Evolutionary conservation across 1,140 invertebrate genomes (phyloP).

Genomic region (Bombus impatiens): DNA sequence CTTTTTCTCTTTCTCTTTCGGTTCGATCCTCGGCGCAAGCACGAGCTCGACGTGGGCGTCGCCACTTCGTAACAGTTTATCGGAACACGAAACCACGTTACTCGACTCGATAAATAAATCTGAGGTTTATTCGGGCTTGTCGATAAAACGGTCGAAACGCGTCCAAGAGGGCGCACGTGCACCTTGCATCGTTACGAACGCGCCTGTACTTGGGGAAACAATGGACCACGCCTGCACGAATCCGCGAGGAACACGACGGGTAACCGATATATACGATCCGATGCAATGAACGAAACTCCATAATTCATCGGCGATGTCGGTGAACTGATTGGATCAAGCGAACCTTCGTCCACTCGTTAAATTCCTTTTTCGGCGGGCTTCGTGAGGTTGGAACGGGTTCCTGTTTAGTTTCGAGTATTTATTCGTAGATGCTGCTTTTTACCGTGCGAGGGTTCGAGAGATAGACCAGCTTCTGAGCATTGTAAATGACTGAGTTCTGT

Average conservation of each 20-base stretch:
- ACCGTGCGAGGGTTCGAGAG: not conserved
- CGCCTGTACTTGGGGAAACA: conserved; percentile 2
- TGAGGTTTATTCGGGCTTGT: conserved; percentile 53
- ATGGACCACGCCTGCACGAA: conserved; percentile 22
- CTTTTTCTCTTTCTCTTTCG: not conserved
- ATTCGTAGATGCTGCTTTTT: not conserved
- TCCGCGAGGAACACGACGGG: not conserved
- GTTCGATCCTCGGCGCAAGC: not conserved
- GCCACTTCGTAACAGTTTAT: conserved; percentile 66
- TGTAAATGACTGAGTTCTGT: not conserved
- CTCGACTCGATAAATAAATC: conserved; percentile 66
- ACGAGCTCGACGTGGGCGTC: conserved; percentile 45
- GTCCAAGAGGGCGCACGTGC: conserved; percentile 13
- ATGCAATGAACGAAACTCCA: conserved; percentile 19
- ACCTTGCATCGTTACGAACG: conserved; percentile 22
- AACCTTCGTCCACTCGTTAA: not conserved
- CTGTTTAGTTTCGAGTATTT: not conserved
- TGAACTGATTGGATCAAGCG: not conserved
- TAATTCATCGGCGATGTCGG: conserved; percentile 12
- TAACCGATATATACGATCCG: not conserved
- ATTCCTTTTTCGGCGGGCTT: not conserved
- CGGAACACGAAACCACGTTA: conserved; percentile 63
- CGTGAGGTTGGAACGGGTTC: not conserved
- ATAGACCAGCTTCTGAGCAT: not conserved
- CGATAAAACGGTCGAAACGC: conserved; percentile 45